A percentile compares a stretch with the other conserved stretches of the same genome.
Evolutionary conservation across 2,888 invertebrate species (phyloP).

Genomic region (Elysia crispata): DNA sequence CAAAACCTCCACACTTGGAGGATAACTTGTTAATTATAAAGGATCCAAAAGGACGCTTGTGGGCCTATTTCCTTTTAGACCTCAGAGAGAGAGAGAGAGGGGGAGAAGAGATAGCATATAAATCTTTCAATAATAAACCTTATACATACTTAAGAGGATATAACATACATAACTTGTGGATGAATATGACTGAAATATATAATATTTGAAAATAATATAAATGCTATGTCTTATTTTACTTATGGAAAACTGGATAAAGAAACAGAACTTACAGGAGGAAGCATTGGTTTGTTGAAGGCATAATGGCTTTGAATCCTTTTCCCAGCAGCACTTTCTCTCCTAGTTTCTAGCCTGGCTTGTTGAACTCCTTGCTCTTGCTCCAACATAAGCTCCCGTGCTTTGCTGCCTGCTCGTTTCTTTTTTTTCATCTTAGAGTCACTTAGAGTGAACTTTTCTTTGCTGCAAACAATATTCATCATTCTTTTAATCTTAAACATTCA

Average conservation of each 20-base stretch:
- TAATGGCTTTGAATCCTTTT: slow-evolving; percentile 68
- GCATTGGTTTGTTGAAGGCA: slow-evolving; percentile 70
- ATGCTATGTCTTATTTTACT: neutral
- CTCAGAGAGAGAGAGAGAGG: too few relatives aligned
- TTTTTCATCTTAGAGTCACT: slow-evolving; percentile 69
- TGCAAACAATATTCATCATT: slow-evolving; percentile 45
- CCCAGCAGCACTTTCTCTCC: slow-evolving; percentile 41
- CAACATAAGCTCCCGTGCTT: slow-evolving; percentile 63
- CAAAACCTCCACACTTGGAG: too few relatives aligned
- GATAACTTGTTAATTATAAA: too few relatives aligned
- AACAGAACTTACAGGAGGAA: slow-evolving; percentile 68
- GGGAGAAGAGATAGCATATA: too few relatives aligned
- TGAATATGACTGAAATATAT: neutral
- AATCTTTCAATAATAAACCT: too few relatives aligned
- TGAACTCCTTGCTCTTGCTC: slow-evolving; percentile 55
- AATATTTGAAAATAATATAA: neutral
- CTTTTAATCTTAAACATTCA: too few relatives aligned
- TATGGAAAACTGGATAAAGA: too few relatives aligned
- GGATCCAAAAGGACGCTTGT: too few relatives aligned
- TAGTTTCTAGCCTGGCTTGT: slow-evolving; percentile 47
- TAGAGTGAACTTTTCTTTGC: slow-evolving; percentile 70
- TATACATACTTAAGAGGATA: neutral
- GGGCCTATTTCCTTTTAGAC: too few relatives aligned
- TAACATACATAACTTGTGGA: neutral
- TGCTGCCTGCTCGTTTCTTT: slow-evolving; percentile 66